Evolutionary conservation across 2,888 invertebrate genomes (phyloP).

Genomic region (Acrobasis suavella): DNA sequence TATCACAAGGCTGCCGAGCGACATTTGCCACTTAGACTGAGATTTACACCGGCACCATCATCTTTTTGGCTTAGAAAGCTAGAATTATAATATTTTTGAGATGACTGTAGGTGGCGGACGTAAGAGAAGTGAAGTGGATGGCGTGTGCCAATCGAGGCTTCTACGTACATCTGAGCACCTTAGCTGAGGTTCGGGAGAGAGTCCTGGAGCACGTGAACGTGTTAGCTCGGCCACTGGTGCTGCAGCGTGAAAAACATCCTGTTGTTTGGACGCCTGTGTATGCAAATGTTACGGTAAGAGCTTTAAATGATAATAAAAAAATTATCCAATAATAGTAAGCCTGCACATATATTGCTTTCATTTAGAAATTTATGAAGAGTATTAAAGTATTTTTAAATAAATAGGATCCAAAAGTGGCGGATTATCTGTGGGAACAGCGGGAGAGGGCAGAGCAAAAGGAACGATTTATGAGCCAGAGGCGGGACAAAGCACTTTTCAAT

Average conservation of each 20-base stretch:
- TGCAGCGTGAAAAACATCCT: slow-evolving; percentile 91
- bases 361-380: background rate
- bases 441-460: slow-evolving; percentile 91
- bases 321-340: too few species aligned
- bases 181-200: slow-evolving; percentile 98
- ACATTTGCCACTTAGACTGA: slow-evolving; percentile 36
- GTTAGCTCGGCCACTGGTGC: slow-evolving; percentile 96
- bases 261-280: slow-evolving; percentile 99
- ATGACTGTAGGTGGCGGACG: slow-evolving; percentile 87
- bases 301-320: background rate
- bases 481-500: slow-evolving; percentile 82
- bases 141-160: slow-evolving; percentile 98
- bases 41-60: slow-evolving; percentile 35
- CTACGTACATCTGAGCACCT: slow-evolving; percentile 97
- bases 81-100: slow-evolving; percentile 43
- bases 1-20: slow-evolving; percentile 36
- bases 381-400: background rate
- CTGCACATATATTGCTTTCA: too few species aligned
- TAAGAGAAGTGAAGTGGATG: slow-evolving; percentile 98
- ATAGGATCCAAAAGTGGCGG: slow-evolving; percentile 94
- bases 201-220: slow-evolving; percentile 98
- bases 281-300: slow-evolving; percentile 91
- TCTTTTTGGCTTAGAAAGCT: background rate
- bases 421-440: slow-evolving; percentile 93
- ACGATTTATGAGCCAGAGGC: slow-evolving; percentile 86